Evolutionary conservation across 2,113 vertebrate species (phyloP).

Genomic region (Brachyistius frenatus): DNA sequence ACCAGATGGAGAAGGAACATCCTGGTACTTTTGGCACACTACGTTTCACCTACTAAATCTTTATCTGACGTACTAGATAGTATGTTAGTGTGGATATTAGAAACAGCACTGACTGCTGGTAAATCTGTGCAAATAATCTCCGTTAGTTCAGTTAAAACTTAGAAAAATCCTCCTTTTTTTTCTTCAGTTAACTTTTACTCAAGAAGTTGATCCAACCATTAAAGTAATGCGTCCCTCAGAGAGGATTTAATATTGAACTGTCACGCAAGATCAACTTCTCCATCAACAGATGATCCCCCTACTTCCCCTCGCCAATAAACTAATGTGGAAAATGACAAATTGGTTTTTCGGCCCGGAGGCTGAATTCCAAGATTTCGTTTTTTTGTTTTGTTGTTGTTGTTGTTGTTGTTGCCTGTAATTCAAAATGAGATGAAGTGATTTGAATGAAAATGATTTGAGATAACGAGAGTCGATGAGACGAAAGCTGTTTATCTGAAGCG

Average conservation of each 20-base stretch:
- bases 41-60: no score
- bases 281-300: conserved; percentile 46
- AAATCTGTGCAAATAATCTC: no score
- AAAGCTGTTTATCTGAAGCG: not conserved
- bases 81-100: no score
- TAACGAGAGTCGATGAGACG: not conserved
- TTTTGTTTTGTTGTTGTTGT: no score
- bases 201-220: conserved; percentile 23
- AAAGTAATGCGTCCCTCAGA: conserved; percentile 46
- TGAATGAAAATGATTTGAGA: conserved; percentile 31
- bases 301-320: conserved; percentile 47
- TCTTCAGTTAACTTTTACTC: conserved; percentile 2
- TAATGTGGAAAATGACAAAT: conserved; percentile 47
- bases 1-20: no score
- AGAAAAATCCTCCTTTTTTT: not conserved
- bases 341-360: conserved; percentile 31
- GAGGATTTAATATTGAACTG: conserved; percentile 68
- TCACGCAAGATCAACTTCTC: conserved; percentile 63
- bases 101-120: no score
- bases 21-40: no score
- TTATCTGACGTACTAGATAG: no score
- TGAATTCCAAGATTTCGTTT: conserved; percentile 6
- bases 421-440: conserved; percentile 11
- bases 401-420: conserved; percentile 10
- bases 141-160: not conserved